Percentiles rank a stretch among this genome's conserved stretches.
Evolutionary conservation across 2,888 invertebrate genomes (phyloP).

Genomic region (Mythimna ferrago): DNA sequence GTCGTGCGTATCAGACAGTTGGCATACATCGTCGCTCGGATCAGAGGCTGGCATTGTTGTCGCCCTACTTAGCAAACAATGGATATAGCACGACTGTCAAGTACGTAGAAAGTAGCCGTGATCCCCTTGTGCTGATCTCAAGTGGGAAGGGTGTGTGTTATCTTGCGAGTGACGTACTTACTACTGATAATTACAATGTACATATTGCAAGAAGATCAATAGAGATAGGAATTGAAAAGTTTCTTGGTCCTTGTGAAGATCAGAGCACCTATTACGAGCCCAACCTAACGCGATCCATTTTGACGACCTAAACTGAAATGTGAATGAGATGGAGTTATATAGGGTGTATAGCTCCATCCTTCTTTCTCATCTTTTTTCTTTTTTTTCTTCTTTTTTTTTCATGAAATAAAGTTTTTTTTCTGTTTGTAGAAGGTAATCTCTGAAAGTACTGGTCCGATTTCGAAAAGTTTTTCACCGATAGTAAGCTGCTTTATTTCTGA

Average conservation of each 20-base stretch:
- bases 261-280: too few relatives aligned
- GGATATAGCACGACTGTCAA: constrained; percentile 7
- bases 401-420: too few relatives aligned
- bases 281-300: too few relatives aligned
- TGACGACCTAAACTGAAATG: too few relatives aligned
- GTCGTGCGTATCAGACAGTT: constrained; percentile 14
- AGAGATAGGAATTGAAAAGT: neutral
- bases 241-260: neutral
- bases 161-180: neutral
- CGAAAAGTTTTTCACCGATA: too few relatives aligned
- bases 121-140: constrained; percentile 9
- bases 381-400: too few relatives aligned
- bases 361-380: too few relatives aligned
- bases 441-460: too few relatives aligned
- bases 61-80: constrained; percentile 55
- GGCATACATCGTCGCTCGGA: constrained; percentile 25
- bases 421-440: too few relatives aligned
- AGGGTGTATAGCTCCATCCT: too few relatives aligned
- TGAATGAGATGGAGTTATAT: too few relatives aligned
- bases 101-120: constrained; percentile 47
- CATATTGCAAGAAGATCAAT: neutral
- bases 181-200: neutral
- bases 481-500: too few relatives aligned
- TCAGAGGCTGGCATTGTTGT: constrained; percentile 37
- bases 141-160: constrained; percentile 25